Evolutionary conservation across 2,888 invertebrate species (phyloP), one percentile per base, ranked within the genome.

Genomic region (Acleris sparsana): DNA sequence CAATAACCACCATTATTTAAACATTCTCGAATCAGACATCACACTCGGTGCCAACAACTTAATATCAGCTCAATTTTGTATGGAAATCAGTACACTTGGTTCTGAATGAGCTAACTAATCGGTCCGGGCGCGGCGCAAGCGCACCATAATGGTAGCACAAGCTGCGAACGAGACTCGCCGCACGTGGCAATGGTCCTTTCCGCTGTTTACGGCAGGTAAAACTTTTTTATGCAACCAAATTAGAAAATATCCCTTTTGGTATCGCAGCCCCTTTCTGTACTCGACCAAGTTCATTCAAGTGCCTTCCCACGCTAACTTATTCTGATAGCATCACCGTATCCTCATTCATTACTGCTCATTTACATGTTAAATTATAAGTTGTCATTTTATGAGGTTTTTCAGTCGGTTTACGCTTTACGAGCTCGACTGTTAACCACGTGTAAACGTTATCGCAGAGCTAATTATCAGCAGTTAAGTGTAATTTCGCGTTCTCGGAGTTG

Each of bases 141-240:
- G 55, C 55, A 60, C 16, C 56, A 22, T 63, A 65, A 67, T 63
- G 56, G 61, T 61, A 53, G 65, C 69, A 44, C 87, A 89, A 88
- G 88, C 87, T 87, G 89, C 86, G 75, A 49, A 62, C 65, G 75
- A 61, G 67, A 60, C 70, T 55, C 61, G 74, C 73, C 89, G 92
- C 92, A 92, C 92, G 92, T 92, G 92, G 92, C 92, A 92, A 80
- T 75, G 81, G 82, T 75, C 83, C 89, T 89, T 90, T 87, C 92
- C 89, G 91, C 87, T 86, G 83, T 84, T 85, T 82, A 82, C 78
- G 75, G 87, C 92, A 92, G 92, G 92, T 92, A 92, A 88, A 82
- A 73, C 74, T 85, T 88, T 39, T 92, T 91, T 65, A 60, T 55
- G n/a, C 60, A 66, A 69, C 69, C 73, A 79, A 83, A 85, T 84